Evolutionary conservation across 2,888 invertebrate genomes (phyloP).

Genomic region (Agapostemon virescens): DNA sequence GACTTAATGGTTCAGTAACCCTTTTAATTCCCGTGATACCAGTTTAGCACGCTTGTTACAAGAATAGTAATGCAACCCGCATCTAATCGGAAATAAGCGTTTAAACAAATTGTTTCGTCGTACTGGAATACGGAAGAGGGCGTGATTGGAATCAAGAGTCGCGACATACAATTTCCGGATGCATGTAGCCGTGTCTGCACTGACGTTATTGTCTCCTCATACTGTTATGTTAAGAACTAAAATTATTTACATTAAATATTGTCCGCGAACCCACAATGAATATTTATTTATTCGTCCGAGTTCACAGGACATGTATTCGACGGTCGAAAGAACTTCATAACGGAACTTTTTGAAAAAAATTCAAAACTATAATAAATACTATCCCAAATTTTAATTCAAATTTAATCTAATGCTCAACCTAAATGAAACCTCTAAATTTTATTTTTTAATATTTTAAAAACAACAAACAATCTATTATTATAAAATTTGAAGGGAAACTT

Average conservation of each 20-base stretch:
- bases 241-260: slow-evolving; percentile 37
- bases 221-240: slow-evolving; percentile 20
- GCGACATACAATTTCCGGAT: slow-evolving; percentile 49
- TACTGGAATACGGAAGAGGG: slow-evolving; percentile 27
- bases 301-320: background rate
- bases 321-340: too few species aligned
- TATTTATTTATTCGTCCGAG: background rate
- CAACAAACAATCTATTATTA: too few species aligned
- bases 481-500: too few species aligned
- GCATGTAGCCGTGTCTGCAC: slow-evolving; percentile 24
- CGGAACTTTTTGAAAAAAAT: too few species aligned
- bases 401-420: too few species aligned
- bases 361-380: too few species aligned
- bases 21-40: background rate
- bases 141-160: slow-evolving; percentile 42
- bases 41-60: background rate
- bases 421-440: too few species aligned
- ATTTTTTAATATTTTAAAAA: too few species aligned
- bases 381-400: too few species aligned
- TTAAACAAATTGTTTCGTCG: slow-evolving; percentile 42
- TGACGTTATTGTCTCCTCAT: slow-evolving; percentile 42
- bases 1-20: background rate
- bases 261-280: slow-evolving; percentile 9
- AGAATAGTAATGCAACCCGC: slow-evolving; percentile 3
- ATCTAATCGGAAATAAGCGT: slow-evolving; percentile 34